Base-by-base conservation (phyloP, 2,113 vertebrate genomes). In the Condylura cristata region DNA sequence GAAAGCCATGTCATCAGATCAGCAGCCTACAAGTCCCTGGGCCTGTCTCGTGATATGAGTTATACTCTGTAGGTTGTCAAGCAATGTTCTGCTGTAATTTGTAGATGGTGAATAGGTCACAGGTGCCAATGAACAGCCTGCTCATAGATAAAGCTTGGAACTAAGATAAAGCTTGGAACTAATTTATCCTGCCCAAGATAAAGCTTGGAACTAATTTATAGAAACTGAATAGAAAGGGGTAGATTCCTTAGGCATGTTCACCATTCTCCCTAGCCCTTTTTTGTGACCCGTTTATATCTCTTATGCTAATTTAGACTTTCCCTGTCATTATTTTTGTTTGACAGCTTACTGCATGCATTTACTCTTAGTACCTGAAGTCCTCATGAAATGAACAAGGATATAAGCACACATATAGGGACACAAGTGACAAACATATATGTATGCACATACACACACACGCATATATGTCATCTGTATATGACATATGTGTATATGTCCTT, bases 161-260 rank as follows among this genome's bases (percentile, higher is more conserved):
- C n/a, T n/a, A n/a, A n/a, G 18, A n/a, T 80, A 37, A 92, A 82
- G 61, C 53, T 92, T 60, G 88, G n/a, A 90, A 85, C 53, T 53
- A 85, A 78, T 22, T 71, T 76, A 3, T 22, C 44, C 44, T 6
- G 44, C 44, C 9, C 44, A 44, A 6, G 18, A n/a, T 80, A 37
- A 92, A 82, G 61, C 53, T 92, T 60, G 88, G n/a, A 90, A 85
- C 53, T 53, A 85, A 78, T 22, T 71, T 76, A 3, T 22, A 9
- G n/a, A 34, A 89, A 66, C 46, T 71, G 81, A 92, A 58, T 86
- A 85, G 81, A 84, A 92, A 85, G 76, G 8, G 58, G 4, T 76
- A 81, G 8, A 14, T 39, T 81, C 48, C 26, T 61, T 80, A 86
- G n/a, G 75, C 37, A 53, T 56, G 53, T 75, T 58, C 44, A n/a